A percentile compares a stretch with the other conserved stretches of the same genome.
These are phyloP conservation scores for Euthynnus affinis DNA, from an alignment of 2,797 vertebrate genomes.

Conservation along the genomic window DNA sequence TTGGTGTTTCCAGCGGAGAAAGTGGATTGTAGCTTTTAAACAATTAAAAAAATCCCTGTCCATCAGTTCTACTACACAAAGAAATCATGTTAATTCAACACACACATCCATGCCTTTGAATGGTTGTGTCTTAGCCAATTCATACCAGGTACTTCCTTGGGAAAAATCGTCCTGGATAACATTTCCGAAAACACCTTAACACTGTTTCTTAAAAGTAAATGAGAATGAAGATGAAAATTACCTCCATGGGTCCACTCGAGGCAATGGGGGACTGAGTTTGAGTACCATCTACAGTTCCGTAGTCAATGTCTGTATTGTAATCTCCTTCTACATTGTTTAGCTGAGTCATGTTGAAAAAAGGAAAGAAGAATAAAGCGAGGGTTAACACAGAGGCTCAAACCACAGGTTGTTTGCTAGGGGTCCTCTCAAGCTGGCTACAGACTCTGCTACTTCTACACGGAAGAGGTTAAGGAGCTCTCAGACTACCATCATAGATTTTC, in stretches of 20 bases:
- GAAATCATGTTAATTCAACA: conserved; percentile 47
- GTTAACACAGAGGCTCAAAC: conserved; percentile 81
- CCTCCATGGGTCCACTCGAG: conserved; percentile 91
- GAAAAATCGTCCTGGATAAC: conserved; percentile 66
- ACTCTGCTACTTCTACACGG: conserved; percentile 83
- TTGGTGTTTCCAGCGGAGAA: conserved; percentile 9
- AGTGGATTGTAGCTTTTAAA: conserved; percentile 40
- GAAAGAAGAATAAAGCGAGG: conserved; percentile 82
- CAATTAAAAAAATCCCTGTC: conserved; percentile 31
- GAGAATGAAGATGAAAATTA: conserved; percentile 81
- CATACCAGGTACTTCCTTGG: conserved; percentile 76
- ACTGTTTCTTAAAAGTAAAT: conserved; percentile 40
- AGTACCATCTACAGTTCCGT: conserved; percentile 89
- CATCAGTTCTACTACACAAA: conserved; percentile 57
- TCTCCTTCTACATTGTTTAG: conserved; percentile 93
- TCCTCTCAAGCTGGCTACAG: conserved; percentile 81
- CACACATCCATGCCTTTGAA: conserved; percentile 72
- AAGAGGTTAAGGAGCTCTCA: conserved; percentile 83
- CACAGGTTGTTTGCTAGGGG: conserved; percentile 75
- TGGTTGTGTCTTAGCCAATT: conserved; percentile 75
- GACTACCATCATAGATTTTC: conserved; percentile 96
- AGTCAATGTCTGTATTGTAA: conserved; percentile 92
- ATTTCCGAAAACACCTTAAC: conserved; percentile 54
- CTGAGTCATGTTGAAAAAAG: conserved; percentile 88
- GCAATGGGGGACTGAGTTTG: conserved; percentile 90